These are phyloP conservation scores for Neolamprologus hecqui DNA, from an alignment of 2,113 vertebrate species.

Conservation along the genomic window DNA sequence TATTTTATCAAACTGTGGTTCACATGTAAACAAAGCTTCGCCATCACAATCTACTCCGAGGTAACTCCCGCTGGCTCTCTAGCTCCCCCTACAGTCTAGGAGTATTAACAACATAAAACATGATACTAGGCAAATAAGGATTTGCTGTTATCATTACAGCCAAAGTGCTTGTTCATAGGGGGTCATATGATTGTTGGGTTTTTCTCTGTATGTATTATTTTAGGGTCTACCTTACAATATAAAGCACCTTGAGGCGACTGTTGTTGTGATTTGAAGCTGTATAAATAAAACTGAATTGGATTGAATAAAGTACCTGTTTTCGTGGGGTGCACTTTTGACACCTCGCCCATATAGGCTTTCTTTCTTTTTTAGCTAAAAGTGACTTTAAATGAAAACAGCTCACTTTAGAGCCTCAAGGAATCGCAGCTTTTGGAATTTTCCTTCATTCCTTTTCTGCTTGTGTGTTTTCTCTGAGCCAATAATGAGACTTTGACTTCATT, in stretches of 20 bases:
- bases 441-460: not conserved
- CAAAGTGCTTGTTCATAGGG: too few species aligned
- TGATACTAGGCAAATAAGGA: too few species aligned
- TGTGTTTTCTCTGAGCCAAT: not conserved
- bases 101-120: too few species aligned
- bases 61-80: too few species aligned
- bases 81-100: too few species aligned
- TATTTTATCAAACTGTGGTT: too few species aligned
- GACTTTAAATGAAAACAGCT: not conserved
- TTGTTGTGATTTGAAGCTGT: accelerated
- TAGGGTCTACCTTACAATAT: not conserved
- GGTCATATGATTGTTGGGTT: not conserved
- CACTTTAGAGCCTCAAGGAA: not conserved
- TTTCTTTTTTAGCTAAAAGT: not conserved
- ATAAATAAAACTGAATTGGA: not conserved
- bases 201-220: not conserved
- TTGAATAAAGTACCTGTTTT: not conserved
- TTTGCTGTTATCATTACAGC: too few species aligned
- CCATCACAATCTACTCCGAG: too few species aligned
- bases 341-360: not conserved
- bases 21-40: too few species aligned
- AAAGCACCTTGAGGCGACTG: accelerated
- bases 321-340: not conserved
- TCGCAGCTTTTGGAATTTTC: not conserved
- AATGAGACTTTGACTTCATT: not conserved